A percentile compares a stretch with the other conserved stretches of the same genome.
phyloP scores from a whole-genome alignment of 1,140 invertebrate genomes.

The Bombus huntii region DNA sequence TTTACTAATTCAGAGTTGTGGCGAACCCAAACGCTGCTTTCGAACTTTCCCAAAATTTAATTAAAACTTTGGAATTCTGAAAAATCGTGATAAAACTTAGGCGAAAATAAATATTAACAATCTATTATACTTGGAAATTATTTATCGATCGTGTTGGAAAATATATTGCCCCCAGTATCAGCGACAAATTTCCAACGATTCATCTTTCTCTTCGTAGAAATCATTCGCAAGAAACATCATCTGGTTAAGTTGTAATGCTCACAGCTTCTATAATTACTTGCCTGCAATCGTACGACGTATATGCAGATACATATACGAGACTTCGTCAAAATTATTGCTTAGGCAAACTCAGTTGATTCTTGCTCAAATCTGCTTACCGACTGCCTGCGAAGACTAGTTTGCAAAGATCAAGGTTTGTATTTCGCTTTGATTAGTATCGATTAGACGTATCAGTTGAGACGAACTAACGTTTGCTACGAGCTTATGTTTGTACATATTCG shows the following conservation, averaged over 20 bases:
- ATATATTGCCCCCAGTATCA: no score
- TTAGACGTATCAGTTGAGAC: slow-evolving; percentile 7
- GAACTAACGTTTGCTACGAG: slow-evolving; percentile 2
- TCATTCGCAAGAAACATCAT: background rate
- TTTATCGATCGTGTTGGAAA: no score
- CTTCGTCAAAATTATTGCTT: background rate
- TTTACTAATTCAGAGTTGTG: no score
- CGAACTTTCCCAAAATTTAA: no score
- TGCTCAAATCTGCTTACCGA: slow-evolving; percentile 7
- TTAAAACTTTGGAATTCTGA: no score
- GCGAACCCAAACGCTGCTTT: no score
- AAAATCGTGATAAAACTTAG: no score
- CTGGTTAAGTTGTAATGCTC: background rate
- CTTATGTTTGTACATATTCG: background rate
- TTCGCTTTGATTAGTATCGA: slow-evolving; percentile 35
- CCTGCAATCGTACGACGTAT: background rate
- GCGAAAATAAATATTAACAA: no score
- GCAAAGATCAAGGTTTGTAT: slow-evolving; percentile 12
- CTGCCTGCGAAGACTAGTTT: background rate
- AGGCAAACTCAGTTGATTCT: slow-evolving; percentile 11
- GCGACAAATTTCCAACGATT: no score
- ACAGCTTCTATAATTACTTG: background rate
- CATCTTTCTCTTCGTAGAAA: no score
- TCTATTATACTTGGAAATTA: no score
- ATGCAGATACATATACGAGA: no score